Percentiles rank a stretch among this genome's conserved stretches.
These are phyloP conservation scores for Hippocampus guttulatus DNA, from an alignment of 2,113 vertebrate genomes.

Conservation along the genomic window DNA sequence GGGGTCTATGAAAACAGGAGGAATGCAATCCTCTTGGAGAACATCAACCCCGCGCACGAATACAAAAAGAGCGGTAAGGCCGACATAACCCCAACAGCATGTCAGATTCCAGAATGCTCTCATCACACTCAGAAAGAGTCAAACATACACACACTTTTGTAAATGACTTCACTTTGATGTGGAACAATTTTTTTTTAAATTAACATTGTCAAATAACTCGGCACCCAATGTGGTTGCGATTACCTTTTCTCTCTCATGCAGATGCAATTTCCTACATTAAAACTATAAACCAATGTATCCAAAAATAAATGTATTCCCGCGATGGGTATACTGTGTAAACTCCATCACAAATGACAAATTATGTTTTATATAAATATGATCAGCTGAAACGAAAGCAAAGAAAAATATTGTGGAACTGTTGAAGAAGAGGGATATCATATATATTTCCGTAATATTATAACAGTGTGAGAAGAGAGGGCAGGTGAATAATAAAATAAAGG, in stretches of 20 bases:
- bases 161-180: background rate
- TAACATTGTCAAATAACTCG: background rate
- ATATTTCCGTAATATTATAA: too few species aligned
- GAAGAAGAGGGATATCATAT: too few species aligned
- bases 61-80: background rate
- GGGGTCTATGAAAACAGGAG: constrained; percentile 41
- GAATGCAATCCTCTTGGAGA: constrained; percentile 25
- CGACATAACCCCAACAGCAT: background rate
- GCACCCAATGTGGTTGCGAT: background rate
- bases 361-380: too few species aligned
- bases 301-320: background rate
- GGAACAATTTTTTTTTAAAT: background rate
- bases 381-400: too few species aligned
- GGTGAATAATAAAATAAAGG: too few species aligned
- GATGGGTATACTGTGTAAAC: background rate
- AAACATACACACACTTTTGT: background rate
- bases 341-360: background rate
- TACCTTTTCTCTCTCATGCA: background rate
- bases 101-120: background rate
- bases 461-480: too few species aligned
- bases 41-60: background rate
- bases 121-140: background rate
- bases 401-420: too few species aligned
- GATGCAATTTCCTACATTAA: background rate
- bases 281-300: background rate